Evolutionary conservation across 2,888 invertebrate species (phyloP).

Genomic region (Clanis bilineata): DNA sequence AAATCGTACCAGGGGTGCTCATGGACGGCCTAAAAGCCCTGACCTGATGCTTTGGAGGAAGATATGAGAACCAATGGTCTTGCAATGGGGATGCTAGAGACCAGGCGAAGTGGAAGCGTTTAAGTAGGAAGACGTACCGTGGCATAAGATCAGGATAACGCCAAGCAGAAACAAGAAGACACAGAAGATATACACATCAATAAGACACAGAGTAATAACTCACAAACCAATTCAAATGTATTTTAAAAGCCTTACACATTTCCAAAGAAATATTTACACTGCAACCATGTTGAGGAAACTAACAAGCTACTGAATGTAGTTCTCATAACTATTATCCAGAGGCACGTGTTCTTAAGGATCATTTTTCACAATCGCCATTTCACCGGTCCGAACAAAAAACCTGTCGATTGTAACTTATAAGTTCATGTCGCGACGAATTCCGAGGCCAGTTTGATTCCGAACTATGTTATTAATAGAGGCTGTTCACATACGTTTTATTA

Average conservation of each 20-base stretch:
- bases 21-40: too few species aligned
- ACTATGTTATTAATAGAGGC: slow-evolving; percentile 47
- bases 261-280: background rate
- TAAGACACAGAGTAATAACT: background rate
- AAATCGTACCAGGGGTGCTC: too few species aligned
- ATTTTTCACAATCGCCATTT: slow-evolving; percentile 44
- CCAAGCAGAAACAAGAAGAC: too few species aligned
- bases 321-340: background rate
- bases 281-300: background rate
- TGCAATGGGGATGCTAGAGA: too few species aligned
- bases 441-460: slow-evolving; percentile 52
- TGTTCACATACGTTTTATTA: slow-evolving; percentile 34
- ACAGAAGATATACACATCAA: background rate
- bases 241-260: background rate
- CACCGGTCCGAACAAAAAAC: slow-evolving; percentile 49
- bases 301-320: background rate
- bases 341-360: slow-evolving; percentile 26
- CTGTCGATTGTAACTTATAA: slow-evolving; percentile 66
- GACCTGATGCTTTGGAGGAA: too few species aligned
- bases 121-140: too few species aligned
- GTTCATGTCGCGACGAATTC: slow-evolving; percentile 72
- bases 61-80: too few species aligned
- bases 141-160: too few species aligned
- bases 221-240: background rate
- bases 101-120: too few species aligned